Conservation (phyloP, 2,888 invertebrate genomes). For the Melinaea marsaeus region DNA sequence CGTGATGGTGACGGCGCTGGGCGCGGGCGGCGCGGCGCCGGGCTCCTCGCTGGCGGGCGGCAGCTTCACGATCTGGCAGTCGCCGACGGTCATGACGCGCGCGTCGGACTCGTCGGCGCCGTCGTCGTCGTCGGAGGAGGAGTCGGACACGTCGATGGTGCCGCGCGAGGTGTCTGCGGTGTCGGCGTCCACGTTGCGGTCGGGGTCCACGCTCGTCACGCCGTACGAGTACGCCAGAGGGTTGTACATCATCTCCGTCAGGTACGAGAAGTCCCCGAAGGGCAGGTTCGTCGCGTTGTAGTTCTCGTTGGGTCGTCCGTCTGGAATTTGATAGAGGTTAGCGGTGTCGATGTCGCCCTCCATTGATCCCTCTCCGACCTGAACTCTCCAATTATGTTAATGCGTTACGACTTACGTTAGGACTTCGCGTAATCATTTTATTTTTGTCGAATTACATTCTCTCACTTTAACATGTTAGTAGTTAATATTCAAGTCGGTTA, state of each 20-base stretch:
- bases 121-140: slow-evolving; percentile 62
- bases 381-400: neutral
- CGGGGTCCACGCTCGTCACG: slow-evolving; percentile 57
- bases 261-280: slow-evolving; percentile 75
- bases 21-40: slow-evolving; percentile 48
- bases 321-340: slow-evolving; percentile 41
- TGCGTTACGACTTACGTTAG: neutral
- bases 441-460: neutral
- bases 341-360: neutral
- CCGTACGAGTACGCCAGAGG: slow-evolving; percentile 63
- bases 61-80: slow-evolving; percentile 73
- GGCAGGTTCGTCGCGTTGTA: slow-evolving; percentile 76
- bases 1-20: slow-evolving; percentile 67
- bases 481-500: slow-evolving; percentile 18
- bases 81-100: slow-evolving; percentile 73
- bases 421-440: neutral
- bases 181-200: slow-evolving; percentile 55
- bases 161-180: slow-evolving; percentile 53
- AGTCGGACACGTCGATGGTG: slow-evolving; percentile 69
- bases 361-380: neutral
- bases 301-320: slow-evolving; percentile 73
- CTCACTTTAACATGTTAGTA: slow-evolving; percentile 9
- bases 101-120: slow-evolving; percentile 56
- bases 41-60: slow-evolving; percentile 51
- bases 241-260: slow-evolving; percentile 75